Evolutionary conservation across 1,140 invertebrate genomes (phyloP).

Genomic region (Cardiocondyla obscurior): DNA sequence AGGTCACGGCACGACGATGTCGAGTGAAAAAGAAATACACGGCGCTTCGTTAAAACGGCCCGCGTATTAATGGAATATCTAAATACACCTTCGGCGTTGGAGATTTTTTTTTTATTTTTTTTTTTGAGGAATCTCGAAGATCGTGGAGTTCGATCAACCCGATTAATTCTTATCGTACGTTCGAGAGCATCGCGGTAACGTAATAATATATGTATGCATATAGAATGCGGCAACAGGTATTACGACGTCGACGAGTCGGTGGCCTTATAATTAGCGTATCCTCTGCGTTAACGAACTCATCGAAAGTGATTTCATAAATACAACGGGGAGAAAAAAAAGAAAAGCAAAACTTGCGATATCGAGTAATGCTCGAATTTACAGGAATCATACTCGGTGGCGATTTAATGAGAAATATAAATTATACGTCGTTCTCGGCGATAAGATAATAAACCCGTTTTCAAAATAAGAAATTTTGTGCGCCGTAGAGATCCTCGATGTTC

Average conservation of each 20-base stretch:
- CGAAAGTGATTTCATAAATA: not conserved
- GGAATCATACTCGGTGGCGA: not conserved
- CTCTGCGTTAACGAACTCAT: not conserved
- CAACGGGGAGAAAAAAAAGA: not conserved
- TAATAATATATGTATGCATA: not conserved
- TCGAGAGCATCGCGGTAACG: not conserved
- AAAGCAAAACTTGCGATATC: too few species aligned
- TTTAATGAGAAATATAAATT: not conserved
- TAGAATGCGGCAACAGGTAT: not conserved
- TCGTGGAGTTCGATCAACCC: not conserved
- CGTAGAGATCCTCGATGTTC: not conserved
- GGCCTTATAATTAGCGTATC: not conserved
- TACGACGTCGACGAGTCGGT: not conserved
- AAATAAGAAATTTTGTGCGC: constrained; percentile 6
- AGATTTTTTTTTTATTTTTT: too few species aligned
- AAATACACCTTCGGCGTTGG: not conserved
- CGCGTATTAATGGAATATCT: not conserved
- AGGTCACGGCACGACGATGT: not conserved
- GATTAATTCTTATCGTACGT: not conserved
- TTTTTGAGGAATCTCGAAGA: too few species aligned
- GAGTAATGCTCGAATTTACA: not conserved
- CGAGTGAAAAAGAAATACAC: constrained; percentile 1
- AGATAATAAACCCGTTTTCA: not conserved
- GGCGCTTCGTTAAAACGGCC: not conserved
- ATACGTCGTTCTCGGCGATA: not conserved